Base-by-base conservation (phyloP, 1,140 invertebrate genomes). In the Drosophila bocki region DNA sequence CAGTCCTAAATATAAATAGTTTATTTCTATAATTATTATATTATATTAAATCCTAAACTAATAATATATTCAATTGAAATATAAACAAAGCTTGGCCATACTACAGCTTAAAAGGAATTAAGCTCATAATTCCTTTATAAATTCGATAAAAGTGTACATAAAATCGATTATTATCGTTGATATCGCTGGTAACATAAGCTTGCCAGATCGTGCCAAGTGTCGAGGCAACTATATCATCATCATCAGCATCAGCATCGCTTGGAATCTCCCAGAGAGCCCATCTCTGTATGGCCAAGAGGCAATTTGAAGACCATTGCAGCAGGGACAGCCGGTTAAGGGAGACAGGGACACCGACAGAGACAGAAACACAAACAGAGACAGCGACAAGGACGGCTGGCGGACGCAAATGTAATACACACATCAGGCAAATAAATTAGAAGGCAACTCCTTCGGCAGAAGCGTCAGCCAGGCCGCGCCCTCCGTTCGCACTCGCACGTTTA, bases 401-500 rank as follows among this genome's bases (percentile, higher is more conserved):
- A 75, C 33, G 75, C 67, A 87, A 78, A 91, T 91, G 82, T 82
- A 91, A 91, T 91, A 91, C 84, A 91, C 80, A 91, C 84, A 86
- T 91, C 90, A 86, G 75, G 90, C 85, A 88, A 91, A 91, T 91
- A 91, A 91, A 91, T 91, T 90, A 91, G 86, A 91, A 82, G 78
- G 85, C 85, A 90, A 90, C 85, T 90, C 85, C 85, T 90, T 88
- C 71, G 85, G 86, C 70, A 82, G 81, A 81, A 82, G 81, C 85
- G 85, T 88, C 84, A 80, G 85, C 58, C 71, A 69, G 62, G 84
- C 58, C 74, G 78, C 84, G 80, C 77, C 80, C 74, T 62, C 64
- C 65, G 53, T 68, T 71, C 61, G 65, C 79, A 57, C 59, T 42
- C 41, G 71, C 9, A 37, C 37, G 54, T 9, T 17, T n/a, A 48